Evolutionary conservation across 2,888 invertebrate genomes (phyloP), one percentile per base, ranked within the genome.

Genomic region (Craniophora ligustri): DNA sequence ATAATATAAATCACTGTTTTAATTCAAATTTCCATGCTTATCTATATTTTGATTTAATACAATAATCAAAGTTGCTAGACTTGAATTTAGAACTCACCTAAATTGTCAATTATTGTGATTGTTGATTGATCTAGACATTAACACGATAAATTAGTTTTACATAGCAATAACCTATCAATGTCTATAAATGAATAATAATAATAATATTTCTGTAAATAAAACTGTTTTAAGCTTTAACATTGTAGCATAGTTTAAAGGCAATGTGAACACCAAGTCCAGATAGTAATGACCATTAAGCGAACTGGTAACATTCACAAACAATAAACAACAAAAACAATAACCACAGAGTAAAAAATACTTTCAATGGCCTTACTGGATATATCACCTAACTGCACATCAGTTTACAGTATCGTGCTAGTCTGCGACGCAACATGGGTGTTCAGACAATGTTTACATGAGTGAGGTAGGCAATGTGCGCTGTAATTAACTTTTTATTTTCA

Each of bases 401-500:
- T 48, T 71, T 60, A 67, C 63, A 61, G 54, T 68, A 60, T 67
- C 58, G 50, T 51, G 40, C 50, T 49, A 50, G 56, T 49, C 65
- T 62, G 67, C 53, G 46, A 46, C 70, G 47, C 87, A 61, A 78
- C 83, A 82, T 83, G 85, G 87, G 88, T 85, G 88, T 86, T 82
- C 83, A 71, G 71, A 47, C 73, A 65, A n/a, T 85, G 87, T 87
- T 86, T 88, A 87, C 86, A 81, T 81, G 79, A 72, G 75, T 72
- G 69, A 60, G 66, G 71, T 71, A n/a, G n/a, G n/a, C n/a, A n/a
- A 65, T 68, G 63, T 65, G 72, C 65, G 51, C 62, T 72, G 81
- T 82, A 84, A 86, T 86, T 86, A 87, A 86, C 81, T 78, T 83
- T 84, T 85, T 83, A 83, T 85, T 85, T 81, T 77, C 71, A 78